phyloP scores from a whole-genome alignment of 1,140 invertebrate genomes.

The Diachasmimorpha longicaudata region DNA sequence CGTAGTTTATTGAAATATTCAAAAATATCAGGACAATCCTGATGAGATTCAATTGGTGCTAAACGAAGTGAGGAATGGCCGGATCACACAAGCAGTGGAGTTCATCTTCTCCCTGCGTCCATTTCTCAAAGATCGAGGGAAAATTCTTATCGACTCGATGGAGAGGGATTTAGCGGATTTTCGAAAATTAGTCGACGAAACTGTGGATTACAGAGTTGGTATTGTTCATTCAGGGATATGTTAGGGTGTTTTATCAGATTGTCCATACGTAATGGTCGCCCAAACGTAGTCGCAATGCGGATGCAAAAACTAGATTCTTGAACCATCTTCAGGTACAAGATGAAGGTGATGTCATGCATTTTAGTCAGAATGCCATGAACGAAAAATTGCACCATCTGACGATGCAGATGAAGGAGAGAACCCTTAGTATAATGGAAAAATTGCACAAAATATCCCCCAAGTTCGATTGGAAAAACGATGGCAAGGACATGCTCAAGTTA shows the following conservation, averaged over 20 bases:
- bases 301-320: too few species aligned
- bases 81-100: slow-evolving; percentile 27
- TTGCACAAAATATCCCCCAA: slow-evolving; percentile 29
- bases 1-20: neutral
- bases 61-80: slow-evolving; percentile 18
- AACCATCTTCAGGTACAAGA: slow-evolving; percentile 27
- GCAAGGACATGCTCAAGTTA: slow-evolving; percentile 24
- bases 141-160: slow-evolving; percentile 17
- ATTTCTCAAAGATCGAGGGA: slow-evolving; percentile 22
- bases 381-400: slow-evolving; percentile 26
- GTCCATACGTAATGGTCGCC: too few species aligned
- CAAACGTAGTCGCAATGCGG: too few species aligned
- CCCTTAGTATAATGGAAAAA: slow-evolving; percentile 25
- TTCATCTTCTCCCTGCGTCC: slow-evolving; percentile 25
- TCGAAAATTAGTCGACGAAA: slow-evolving; percentile 30
- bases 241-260: too few species aligned
- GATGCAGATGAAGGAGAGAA: slow-evolving; percentile 27
- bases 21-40: neutral
- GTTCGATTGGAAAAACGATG: slow-evolving; percentile 29
- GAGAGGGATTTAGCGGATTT: slow-evolving; percentile 30
- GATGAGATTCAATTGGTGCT: slow-evolving; percentile 19
- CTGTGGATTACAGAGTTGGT: slow-evolving; percentile 27
- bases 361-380: slow-evolving; percentile 29
- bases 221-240: neutral
- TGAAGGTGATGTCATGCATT: slow-evolving; percentile 32